A percentile compares a stretch with the other conserved stretches of the same genome.
Evolutionary conservation across 1,140 invertebrate species (phyloP).

Genomic region (Rhizoglyphus robini): DNA sequence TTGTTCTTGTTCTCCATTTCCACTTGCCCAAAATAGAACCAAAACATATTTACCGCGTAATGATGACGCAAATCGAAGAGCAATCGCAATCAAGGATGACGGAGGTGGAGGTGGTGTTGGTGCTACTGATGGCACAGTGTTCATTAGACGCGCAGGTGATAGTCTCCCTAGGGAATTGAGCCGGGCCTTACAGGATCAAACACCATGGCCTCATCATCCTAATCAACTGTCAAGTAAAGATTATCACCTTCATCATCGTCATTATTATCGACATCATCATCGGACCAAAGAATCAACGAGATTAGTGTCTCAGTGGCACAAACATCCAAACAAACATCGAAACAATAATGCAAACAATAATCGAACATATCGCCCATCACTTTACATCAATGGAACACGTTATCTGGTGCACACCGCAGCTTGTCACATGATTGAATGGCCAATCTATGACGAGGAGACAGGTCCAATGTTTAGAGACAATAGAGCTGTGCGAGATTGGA

Average conservation of each 20-base stretch:
- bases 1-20: too few species aligned
- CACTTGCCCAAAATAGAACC: neutral
- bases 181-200: neutral
- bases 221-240: neutral
- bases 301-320: too few species aligned
- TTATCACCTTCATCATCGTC: neutral
- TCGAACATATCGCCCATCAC: too few species aligned
- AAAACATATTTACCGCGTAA: neutral
- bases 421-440: slow-evolving; percentile 14
- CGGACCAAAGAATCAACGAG: neutral
- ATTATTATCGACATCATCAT: neutral
- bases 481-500: neutral
- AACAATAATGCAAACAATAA: too few species aligned
- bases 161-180: neutral
- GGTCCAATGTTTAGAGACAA: neutral
- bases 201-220: neutral
- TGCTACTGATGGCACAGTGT: neutral
- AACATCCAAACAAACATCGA: too few species aligned
- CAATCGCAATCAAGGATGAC: too few species aligned
- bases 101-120: too few species aligned
- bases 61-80: neutral
- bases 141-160: neutral
- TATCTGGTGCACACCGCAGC: slow-evolving; percentile 3
- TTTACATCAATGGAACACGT: too few species aligned
- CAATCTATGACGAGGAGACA: slow-evolving; percentile 12